Evolutionary conservation across 2,113 vertebrate species (phyloP), one percentile per base, ranked within the genome.

Genomic region (Protomyctophum bolini): DNA sequence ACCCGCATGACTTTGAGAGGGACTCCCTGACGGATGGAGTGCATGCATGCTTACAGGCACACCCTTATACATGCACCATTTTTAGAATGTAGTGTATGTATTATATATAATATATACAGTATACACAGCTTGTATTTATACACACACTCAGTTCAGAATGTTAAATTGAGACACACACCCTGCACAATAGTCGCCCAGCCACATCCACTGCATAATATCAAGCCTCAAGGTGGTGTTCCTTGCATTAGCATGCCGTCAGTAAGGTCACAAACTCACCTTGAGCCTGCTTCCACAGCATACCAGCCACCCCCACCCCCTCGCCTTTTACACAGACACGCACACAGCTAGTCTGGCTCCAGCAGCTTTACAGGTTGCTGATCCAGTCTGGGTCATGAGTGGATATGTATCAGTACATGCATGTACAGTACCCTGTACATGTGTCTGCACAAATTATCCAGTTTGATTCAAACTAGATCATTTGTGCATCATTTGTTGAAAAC

Each of bases 1-100:
- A 90, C 89, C 83, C 63, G 41, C 80, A 59, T 77, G 75, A 81
- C 84, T 79, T 70, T 11, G 57, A 75, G 68, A 76, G 65, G 29
- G 72, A 85, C 55, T 56, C 46, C 46, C 33, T 21, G 5, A n/a
- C 21, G 7, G 51, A 49, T 33, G 64, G 58, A 51, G 15, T 41
- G 41, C 58, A 60, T 5, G 33, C 28, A 10, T 8, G 41, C 8
- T 10, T 29, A 60, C 28, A 60, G 6, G 41, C 58, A 60, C 58
- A 60, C 58, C 33, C 28, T 1, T 12, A 4, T 11, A 62, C 41
- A 47, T 3, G 11, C 60, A 62, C 59, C 61, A 49, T 6, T 7
- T 15, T 28, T 7, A 4, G 45, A n/a, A 41, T 41, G 33, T 6
- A 41, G 3, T 41, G 21, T 21, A 21, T 21, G 21, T 21, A 21